Evolutionary conservation across 2,797 vertebrate genomes (phyloP), one percentile per base, ranked within the genome.

Genomic region (Antrozous pallidus): DNA sequence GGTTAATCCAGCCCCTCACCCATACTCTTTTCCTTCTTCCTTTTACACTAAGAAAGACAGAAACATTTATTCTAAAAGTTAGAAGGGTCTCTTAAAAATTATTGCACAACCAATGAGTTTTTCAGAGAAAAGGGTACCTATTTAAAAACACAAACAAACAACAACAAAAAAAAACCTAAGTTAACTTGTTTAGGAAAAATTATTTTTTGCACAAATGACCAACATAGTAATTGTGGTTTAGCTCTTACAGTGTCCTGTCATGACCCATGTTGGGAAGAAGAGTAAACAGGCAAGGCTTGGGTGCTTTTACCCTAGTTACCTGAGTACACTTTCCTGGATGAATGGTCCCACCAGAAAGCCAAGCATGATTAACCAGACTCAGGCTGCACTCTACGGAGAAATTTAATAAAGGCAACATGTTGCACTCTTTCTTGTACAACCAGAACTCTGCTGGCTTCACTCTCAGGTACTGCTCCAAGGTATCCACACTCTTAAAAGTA

Each of bases 101-200:
- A n/a, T 58, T 82, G 63, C 40, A 73, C 45, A 87, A 61, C 45
- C 45, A 69, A 36, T 10, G 47, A 40, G 8, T 73, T 81, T 63
- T 78, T 86, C 8, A 13, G 38, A 47, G 47, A 90, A 89, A 82
- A 83, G 78, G 40, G 9, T 33, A 49, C 54, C 31, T 47, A 45
- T 87, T 67, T 31, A 9, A 51, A 51, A 85, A 56, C 56, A 83
- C 17, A n/a, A n/a, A n/a, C n/a, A n/a, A n/a, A n/a, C n/a, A n/a
- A n/a, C n/a, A n/a, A n/a, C n/a, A n/a, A n/a, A 40, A 74, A 70
- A 38, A 71, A 31, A 45, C 10, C 58, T n/a, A 49, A 90, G 28
- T 83, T 65, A 78, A 73, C 78, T 70, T 82, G 7, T 75, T 49
- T 74, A 90, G 20, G 45, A 83, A 93, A 93, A 88, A 88, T 61